Conservation (phyloP, 2,888 invertebrate genomes). For the Orchesella flavescens region DNA sequence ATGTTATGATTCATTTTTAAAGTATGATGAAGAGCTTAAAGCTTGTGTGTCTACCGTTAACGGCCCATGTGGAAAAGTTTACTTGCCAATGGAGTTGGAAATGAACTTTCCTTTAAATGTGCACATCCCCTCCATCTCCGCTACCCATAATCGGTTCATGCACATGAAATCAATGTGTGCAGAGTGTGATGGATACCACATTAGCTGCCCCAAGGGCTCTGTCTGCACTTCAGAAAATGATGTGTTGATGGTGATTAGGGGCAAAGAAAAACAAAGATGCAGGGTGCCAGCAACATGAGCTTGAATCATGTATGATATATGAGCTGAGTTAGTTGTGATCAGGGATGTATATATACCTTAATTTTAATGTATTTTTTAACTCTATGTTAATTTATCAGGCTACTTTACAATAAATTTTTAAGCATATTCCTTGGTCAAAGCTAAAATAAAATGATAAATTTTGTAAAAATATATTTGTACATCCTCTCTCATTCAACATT, state of each 20-base stretch:
- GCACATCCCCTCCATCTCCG: background rate
- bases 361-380: background rate
- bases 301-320: too few species aligned
- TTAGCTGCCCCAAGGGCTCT: conserved; percentile 41
- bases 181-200: conserved; percentile 56
- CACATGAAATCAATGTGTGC: conserved; percentile 52
- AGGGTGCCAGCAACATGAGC: conserved; percentile 32
- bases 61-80: conserved; percentile 58
- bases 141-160: conserved; percentile 44
- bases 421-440: too few species aligned
- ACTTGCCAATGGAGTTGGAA: conserved; percentile 49
- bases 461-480: too few species aligned
- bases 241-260: conserved; percentile 38
- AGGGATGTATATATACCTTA: background rate
- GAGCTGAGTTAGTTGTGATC: background rate
- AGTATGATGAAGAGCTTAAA: conserved; percentile 42
- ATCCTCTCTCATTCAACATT: too few species aligned
- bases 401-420: too few species aligned
- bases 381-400: too few species aligned
- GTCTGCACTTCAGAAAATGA: conserved; percentile 33
- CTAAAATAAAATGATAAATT: too few species aligned
- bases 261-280: conserved; percentile 42
- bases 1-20: conserved; percentile 61
- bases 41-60: conserved; percentile 48
- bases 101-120: conserved; percentile 40